phyloP scores from a whole-genome alignment of 1,140 invertebrate species.

The Halesus radiatus region DNA sequence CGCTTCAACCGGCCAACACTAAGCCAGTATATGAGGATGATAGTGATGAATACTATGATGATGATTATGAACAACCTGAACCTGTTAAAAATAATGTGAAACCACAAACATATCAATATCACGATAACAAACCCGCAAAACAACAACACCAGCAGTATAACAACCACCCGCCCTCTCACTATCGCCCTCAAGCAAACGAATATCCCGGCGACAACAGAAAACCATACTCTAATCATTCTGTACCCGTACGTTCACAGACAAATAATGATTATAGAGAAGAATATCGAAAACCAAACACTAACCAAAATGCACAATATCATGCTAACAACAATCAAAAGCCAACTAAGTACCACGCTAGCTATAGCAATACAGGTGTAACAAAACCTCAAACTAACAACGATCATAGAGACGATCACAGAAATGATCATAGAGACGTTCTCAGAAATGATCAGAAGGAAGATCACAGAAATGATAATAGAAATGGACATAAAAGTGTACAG shows the following conservation, averaged over 20 bases:
- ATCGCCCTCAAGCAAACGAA: conserved; percentile 32
- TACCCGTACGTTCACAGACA: conserved; percentile 7
- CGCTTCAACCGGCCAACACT: conserved; percentile 52
- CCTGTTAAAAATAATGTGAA: conserved; percentile 37
- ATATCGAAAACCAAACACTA: conserved; percentile 31
- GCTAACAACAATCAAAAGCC: conserved; percentile 15
- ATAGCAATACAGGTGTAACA: conserved; percentile 1
- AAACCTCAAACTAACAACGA: background rate
- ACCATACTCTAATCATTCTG: conserved; percentile 25
- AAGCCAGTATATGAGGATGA: conserved; percentile 53
- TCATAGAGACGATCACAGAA: conserved; percentile 17
- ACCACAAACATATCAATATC: conserved; percentile 22
- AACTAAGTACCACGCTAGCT: conserved; percentile 24
- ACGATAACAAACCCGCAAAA: conserved; percentile 7
- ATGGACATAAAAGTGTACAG: conserved; percentile 8
- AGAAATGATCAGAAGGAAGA: background rate
- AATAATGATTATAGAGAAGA: conserved; percentile 8
- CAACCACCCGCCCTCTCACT: conserved; percentile 27
- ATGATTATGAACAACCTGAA: conserved; percentile 59
- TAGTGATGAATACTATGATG: conserved; percentile 61
- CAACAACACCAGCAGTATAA: conserved; percentile 31
- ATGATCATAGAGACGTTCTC: background rate
- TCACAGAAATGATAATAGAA: conserved; percentile 12
- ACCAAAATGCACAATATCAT: conserved; percentile 9
- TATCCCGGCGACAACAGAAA: conserved; percentile 47